Percentiles rank a stretch among this genome's conserved stretches.
phyloP scores from a whole-genome alignment of 92 coral and sea anemone genomes.

The Micromussa lordhowensis region DNA sequence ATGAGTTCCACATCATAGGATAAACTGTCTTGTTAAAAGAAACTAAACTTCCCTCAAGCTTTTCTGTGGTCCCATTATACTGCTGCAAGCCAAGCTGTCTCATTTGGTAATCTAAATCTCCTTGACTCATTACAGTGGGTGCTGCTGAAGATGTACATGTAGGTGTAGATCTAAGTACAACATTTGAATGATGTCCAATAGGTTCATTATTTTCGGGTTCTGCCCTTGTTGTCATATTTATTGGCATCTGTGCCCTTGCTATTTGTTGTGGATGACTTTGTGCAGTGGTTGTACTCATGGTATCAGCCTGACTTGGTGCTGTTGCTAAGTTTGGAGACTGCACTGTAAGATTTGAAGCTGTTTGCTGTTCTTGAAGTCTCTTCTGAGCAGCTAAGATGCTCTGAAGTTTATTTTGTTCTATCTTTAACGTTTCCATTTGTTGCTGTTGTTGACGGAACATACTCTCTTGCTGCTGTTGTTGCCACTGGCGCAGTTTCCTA shows the following conservation, averaged over 20 bases:
- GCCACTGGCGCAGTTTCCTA: conserved; percentile 97
- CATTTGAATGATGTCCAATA: neutral
- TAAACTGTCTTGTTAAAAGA: conserved; percentile 33
- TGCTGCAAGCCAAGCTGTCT: neutral
- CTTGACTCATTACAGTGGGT: neutral
- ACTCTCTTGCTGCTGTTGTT: conserved; percentile 94
- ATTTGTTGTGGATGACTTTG: conserved; percentile 15
- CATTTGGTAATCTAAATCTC: neutral
- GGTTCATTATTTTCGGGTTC: conserved; percentile 5
- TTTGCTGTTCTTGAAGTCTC: conserved; percentile 34
- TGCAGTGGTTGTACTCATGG: neutral
- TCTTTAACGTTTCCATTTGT: conserved; percentile 75
- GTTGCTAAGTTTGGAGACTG: conserved; percentile 10
- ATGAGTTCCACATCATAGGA: conserved; percentile 68
- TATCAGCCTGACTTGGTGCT: neutral
- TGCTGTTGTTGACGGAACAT: conserved; percentile 89
- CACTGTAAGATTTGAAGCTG: neutral
- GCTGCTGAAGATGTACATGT: neutral
- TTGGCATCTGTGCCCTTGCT: neutral
- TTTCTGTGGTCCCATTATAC: neutral
- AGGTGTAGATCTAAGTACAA: neutral
- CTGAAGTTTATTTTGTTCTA: conserved; percentile 73
- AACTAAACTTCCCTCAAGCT: conserved; percentile 5
- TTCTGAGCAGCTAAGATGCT: conserved; percentile 50
- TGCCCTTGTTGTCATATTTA: neutral